A percentile compares a stretch with the other conserved stretches of the same genome.
phyloP scores from a whole-genome alignment of 2,888 invertebrate genomes.

The Metopia argyrocephala region DNA sequence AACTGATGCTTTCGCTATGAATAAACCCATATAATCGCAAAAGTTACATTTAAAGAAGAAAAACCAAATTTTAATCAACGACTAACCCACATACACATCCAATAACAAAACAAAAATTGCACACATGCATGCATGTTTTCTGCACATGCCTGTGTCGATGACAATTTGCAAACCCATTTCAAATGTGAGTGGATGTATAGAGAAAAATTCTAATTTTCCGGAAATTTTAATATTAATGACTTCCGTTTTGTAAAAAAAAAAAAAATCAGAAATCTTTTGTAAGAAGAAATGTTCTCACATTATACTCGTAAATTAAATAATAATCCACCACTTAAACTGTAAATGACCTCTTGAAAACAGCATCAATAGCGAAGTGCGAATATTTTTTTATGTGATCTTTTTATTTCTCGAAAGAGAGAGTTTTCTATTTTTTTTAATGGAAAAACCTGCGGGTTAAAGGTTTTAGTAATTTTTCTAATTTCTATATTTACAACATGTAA shows the following conservation, averaged over 20 bases:
- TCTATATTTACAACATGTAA: neutral
- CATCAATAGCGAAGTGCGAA: too few relatives aligned
- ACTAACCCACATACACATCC: too few relatives aligned
- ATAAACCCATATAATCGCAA: too few relatives aligned
- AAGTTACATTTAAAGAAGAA: too few relatives aligned
- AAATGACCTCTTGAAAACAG: too few relatives aligned
- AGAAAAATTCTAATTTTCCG: neutral
- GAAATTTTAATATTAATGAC: neutral
- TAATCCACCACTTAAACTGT: neutral
- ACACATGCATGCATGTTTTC: neutral
- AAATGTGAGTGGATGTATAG: neutral
- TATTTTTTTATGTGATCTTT: neutral
- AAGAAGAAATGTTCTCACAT: neutral
- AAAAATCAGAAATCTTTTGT: neutral
- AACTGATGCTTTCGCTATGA: too few relatives aligned
- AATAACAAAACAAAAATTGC: too few relatives aligned
- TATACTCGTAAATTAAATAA: neutral
- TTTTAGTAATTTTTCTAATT: neutral
- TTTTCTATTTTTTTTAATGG: slow-evolving; percentile 3
- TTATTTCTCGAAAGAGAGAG: slow-evolving; percentile 8
- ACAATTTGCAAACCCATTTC: neutral
- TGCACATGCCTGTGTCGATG: neutral
- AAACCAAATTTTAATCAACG: too few relatives aligned
- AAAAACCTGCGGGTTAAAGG: slow-evolving; percentile 62
- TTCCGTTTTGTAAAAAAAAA: neutral